These are phyloP conservation scores for Gandaritis pyraliata DNA, from an alignment of 2,888 invertebrate species.

Conservation along the genomic window DNA sequence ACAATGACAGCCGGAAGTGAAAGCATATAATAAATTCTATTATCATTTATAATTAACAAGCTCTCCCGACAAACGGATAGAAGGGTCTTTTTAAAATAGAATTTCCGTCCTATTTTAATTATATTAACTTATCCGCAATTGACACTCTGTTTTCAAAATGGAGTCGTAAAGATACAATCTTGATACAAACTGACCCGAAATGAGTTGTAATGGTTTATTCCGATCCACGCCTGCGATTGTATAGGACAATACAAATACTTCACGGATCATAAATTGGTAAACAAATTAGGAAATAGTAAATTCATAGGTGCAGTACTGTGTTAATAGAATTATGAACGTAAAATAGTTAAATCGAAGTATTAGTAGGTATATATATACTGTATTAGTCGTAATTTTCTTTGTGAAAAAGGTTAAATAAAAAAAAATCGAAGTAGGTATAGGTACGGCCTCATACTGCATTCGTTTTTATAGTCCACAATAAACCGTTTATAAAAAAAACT, in stretches of 20 bases:
- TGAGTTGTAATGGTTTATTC: slow-evolving; percentile 16
- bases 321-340: neutral
- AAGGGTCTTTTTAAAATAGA: slow-evolving; percentile 14
- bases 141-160: slow-evolving; percentile 28
- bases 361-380: too few relatives aligned
- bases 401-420: too few relatives aligned
- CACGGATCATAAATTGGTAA: slow-evolving; percentile 50
- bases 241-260: slow-evolving; percentile 32
- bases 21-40: slow-evolving; percentile 28
- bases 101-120: slow-evolving; percentile 35
- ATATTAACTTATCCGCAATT: slow-evolving; percentile 25
- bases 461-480: too few relatives aligned
- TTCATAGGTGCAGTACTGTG: slow-evolving; percentile 24
- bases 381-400: too few relatives aligned
- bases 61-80: slow-evolving; percentile 10
- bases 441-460: too few relatives aligned
- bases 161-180: slow-evolving; percentile 33
- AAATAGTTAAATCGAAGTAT: too few relatives aligned
- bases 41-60: slow-evolving; percentile 35
- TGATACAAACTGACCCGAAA: slow-evolving; percentile 22
- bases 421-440: too few relatives aligned
- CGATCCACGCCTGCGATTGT: slow-evolving; percentile 9
- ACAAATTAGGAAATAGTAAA: slow-evolving; percentile 39
- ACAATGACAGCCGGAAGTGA: slow-evolving; percentile 29
- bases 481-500: too few relatives aligned